These are phyloP conservation scores for Tyria jacobaeae DNA, from an alignment of 2,888 invertebrate species.

Conservation along the genomic window DNA sequence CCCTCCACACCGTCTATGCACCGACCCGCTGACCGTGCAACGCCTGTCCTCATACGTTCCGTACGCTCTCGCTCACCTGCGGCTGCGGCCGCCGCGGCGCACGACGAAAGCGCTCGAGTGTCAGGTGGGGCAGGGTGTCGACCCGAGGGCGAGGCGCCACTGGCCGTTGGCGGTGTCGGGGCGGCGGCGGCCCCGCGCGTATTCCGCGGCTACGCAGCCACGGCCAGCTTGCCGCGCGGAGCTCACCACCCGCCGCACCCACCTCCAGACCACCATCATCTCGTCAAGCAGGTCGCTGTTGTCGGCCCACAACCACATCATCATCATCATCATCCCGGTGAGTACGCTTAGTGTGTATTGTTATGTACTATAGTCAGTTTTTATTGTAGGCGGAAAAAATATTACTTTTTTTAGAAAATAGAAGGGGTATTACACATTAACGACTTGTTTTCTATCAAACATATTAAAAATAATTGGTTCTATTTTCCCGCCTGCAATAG, in stretches of 20 bases:
- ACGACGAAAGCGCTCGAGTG: constrained; percentile 49
- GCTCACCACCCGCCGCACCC: constrained; percentile 75
- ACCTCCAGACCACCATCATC: constrained; percentile 46
- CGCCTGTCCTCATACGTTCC: constrained; percentile 75
- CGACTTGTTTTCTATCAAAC: too few species aligned
- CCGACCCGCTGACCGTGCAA: constrained; percentile 70
- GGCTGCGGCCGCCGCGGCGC: constrained; percentile 47
- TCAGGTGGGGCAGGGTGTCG: constrained; percentile 47
- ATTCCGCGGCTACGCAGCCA: constrained; percentile 66
- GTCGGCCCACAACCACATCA: constrained; percentile 56
- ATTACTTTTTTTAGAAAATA: too few species aligned
- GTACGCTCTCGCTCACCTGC: constrained; percentile 35
- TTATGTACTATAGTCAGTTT: not conserved
- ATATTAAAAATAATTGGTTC: too few species aligned
- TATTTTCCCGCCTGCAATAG: too few species aligned
- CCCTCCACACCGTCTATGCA: constrained; percentile 62
- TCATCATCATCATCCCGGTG: constrained; percentile 45
- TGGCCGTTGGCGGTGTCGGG: constrained; percentile 46
- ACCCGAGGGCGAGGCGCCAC: constrained; percentile 45
- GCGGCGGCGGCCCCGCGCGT: constrained; percentile 42
- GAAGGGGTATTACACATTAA: too few species aligned
- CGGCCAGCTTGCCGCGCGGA: constrained; percentile 81
- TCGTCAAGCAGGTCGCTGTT: constrained; percentile 61
- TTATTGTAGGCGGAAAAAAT: too few species aligned
- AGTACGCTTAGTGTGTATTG: constrained; percentile 9